Base-by-base conservation (phyloP, 1,140 invertebrate species). In the Bactericera cockerelli region DNA sequence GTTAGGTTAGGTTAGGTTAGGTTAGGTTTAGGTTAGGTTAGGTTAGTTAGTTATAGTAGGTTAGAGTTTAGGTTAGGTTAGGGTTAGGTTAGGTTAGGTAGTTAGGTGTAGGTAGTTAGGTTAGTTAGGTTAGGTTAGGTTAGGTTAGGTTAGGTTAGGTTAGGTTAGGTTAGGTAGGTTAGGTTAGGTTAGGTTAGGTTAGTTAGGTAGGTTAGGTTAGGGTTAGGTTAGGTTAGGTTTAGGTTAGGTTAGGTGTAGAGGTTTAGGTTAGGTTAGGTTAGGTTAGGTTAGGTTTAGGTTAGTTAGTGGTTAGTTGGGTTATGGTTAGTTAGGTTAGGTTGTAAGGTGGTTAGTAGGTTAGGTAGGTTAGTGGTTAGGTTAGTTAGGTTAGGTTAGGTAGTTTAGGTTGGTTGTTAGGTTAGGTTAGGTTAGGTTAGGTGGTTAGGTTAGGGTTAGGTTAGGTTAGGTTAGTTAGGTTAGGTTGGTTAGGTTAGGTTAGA, bases 71-170 rank as follows among this genome's bases (percentile, higher is more conserved):
- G 66, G 64, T 65, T 65, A 64, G 61, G 67, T 66, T 67, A 65
- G 65, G 67, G 67, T 65, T 62, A 63, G 67, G 68, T 68, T 65
- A 63, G 67, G 68, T 67, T 62, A 64, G 65, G 66, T 66, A 63
- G 65, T 67, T 68, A 67, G 63, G 65, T 61, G 64, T 61, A 61
- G 65, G 67, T n/a, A n/a, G n/a, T n/a, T n/a, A n/a, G n/a, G n/a
- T n/a, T n/a, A n/a, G n/a, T 68, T 68, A 63, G 65, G 67, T 68
- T 68, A 62, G 63, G 67, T 67, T 68, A n/a, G n/a, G n/a, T n/a
- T n/a, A n/a, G n/a, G n/a, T n/a, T n/a, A n/a, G n/a, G n/a, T n/a
- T n/a, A n/a, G n/a, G n/a, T n/a, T n/a, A n/a, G n/a, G n/a, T n/a
- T n/a, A n/a, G n/a, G n/a, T n/a, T n/a, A n/a, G n/a, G n/a, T n/a